Percentiles rank a stretch among this genome's conserved stretches.
These are phyloP conservation scores for Eristalis arbustorum DNA, from an alignment of 2,888 invertebrate genomes.

Conservation along the genomic window DNA sequence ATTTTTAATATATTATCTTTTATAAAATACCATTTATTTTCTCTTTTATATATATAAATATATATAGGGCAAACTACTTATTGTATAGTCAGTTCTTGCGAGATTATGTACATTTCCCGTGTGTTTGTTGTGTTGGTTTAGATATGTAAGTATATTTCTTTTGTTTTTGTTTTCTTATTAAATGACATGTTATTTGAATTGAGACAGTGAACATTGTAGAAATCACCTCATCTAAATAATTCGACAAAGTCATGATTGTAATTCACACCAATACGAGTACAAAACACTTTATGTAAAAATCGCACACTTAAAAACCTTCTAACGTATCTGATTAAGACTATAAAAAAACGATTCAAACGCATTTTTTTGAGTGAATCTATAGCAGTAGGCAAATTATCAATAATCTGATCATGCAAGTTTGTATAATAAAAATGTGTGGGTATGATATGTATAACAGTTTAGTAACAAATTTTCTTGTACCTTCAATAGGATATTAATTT, in stretches of 20 bases:
- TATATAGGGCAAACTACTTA: conserved; percentile 80
- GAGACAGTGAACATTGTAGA: conserved; percentile 42
- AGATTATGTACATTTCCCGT: conserved; percentile 65
- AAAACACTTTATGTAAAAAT: conserved; percentile 65
- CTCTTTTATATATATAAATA: conserved; percentile 26
- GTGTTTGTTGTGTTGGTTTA: conserved; percentile 18
- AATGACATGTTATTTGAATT: conserved; percentile 20
- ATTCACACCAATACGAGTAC: conserved; percentile 79
- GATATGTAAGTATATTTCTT: conserved; percentile 1
- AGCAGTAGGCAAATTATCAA: conserved; percentile 51
- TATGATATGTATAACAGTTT: conserved; percentile 26
- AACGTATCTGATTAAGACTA: conserved; percentile 26
- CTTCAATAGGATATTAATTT: conserved; percentile 8
- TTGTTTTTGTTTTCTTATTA: too few relatives aligned
- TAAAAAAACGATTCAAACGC: conserved; percentile 22
- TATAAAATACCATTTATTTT: conserved; percentile 9
- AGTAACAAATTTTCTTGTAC: conserved; percentile 28
- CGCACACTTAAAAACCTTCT: conserved; percentile 41
- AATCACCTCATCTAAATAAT: conserved; percentile 37
- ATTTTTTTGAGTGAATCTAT: conserved; percentile 12
- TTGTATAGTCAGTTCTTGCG: conserved; percentile 79
- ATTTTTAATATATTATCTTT: conserved; percentile 2
- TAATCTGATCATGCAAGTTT: conserved; percentile 30
- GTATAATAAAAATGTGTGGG: conserved; percentile 4
- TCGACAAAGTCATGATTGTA: conserved; percentile 77